These are phyloP conservation scores for Falcaria lacertinaria DNA, from an alignment of 2,888 invertebrate species.

Conservation along the genomic window DNA sequence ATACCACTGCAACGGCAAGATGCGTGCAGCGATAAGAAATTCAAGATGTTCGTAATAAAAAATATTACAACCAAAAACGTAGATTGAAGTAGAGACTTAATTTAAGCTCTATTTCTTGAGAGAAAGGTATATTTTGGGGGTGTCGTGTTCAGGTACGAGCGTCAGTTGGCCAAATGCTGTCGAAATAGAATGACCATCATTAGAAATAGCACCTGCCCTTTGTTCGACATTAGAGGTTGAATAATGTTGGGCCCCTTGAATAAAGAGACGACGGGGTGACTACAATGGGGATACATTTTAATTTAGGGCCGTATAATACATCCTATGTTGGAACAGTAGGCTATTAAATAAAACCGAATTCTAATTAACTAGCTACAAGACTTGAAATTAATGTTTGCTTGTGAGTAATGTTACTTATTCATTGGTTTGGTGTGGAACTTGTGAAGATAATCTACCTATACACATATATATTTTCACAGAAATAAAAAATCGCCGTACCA, in stretches of 20 bases:
- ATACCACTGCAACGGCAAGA: background rate
- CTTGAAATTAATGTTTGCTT: background rate
- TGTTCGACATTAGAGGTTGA: conserved; percentile 38
- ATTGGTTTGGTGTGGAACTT: conserved; percentile 1
- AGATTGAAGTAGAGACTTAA: background rate
- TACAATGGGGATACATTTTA: background rate
- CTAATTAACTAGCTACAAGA: too few species aligned
- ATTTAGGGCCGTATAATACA: background rate
- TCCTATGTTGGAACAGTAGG: background rate
- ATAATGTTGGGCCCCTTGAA: conserved; percentile 19
- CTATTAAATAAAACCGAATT: background rate
- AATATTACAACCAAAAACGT: background rate
- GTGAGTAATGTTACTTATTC: too few species aligned
- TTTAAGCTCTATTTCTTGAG: conserved; percentile 9
- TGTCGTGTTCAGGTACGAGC: background rate
- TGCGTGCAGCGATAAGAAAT: background rate
- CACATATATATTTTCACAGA: too few species aligned
- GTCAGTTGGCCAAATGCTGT: conserved; percentile 35
- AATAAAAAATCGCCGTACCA: too few species aligned
- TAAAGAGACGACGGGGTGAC: background rate
- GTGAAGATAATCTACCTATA: too few species aligned
- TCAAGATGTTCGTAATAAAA: background rate
- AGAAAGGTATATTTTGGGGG: conserved; percentile 11
- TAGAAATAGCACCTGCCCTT: conserved; percentile 58
- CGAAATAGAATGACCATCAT: conserved; percentile 35